These are phyloP conservation scores for Nasonia giraulti DNA, from an alignment of 1,140 invertebrate species.

Conservation along the genomic window DNA sequence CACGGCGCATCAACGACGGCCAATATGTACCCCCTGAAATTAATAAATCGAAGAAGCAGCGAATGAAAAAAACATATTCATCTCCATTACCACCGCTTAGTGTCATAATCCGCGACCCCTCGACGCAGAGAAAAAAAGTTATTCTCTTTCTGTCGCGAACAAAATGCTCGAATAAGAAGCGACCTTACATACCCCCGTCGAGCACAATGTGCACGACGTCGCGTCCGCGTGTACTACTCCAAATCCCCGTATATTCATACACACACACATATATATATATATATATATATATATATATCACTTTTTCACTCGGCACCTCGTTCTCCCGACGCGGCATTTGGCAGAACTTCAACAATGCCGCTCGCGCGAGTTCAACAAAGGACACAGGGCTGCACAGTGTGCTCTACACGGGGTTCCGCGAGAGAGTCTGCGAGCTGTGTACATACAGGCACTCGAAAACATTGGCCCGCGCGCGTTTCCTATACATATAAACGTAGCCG, in stretches of 20 bases:
- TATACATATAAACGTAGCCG: neutral
- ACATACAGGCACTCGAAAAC: slow-evolving; percentile 59
- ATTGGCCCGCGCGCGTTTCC: slow-evolving; percentile 56
- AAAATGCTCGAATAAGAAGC: neutral
- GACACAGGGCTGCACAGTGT: slow-evolving; percentile 19
- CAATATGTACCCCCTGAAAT: neutral
- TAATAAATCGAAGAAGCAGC: neutral
- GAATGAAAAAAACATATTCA: slow-evolving; percentile 20
- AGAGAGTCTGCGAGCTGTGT: neutral
- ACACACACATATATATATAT: too few relatives aligned
- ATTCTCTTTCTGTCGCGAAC: neutral
- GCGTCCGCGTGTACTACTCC: neutral
- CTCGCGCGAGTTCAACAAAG: slow-evolving; percentile 62
- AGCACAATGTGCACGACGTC: neutral
- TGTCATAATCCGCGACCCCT: slow-evolving; percentile 47
- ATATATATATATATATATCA: too few relatives aligned
- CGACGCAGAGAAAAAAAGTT: neutral
- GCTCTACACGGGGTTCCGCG: slow-evolving; percentile 18
- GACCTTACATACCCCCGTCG: neutral
- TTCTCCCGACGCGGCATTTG: slow-evolving; percentile 54
- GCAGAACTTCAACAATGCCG: slow-evolving; percentile 59
- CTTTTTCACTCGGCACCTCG: neutral
- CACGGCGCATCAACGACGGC: neutral
- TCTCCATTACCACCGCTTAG: slow-evolving; percentile 43
- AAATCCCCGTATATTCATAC: neutral